Conservation (phyloP, 2,888 invertebrate species). For the Toxonevra muliebris region DNA sequence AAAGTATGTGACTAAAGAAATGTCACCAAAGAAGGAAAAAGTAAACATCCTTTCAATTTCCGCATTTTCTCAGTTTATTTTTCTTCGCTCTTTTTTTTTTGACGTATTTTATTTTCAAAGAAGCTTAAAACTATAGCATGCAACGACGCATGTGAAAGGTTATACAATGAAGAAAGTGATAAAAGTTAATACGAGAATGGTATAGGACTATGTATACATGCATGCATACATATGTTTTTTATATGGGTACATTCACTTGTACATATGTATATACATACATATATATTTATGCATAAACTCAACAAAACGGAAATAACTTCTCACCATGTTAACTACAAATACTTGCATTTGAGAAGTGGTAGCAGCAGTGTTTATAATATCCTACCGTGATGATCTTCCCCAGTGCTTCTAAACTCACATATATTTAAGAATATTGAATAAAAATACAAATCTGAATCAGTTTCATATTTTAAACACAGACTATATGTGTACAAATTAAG, state of each 20-base stretch:
- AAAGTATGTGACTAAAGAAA: too few species aligned
- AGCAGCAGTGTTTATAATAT: too few species aligned
- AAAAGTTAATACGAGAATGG: neutral
- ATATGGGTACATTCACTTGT: neutral
- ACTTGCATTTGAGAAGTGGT: too few species aligned
- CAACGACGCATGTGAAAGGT: constrained; percentile 18
- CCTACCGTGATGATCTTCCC: too few species aligned
- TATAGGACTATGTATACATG: neutral
- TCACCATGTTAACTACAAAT: too few species aligned
- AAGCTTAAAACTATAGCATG: neutral
- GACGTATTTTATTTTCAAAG: neutral
- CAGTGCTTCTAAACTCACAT: too few species aligned
- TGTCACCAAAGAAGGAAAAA: neutral
- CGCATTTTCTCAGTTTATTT: constrained; percentile 2
- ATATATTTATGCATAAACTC: neutral
- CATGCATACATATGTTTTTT: neutral
- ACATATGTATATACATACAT: neutral
- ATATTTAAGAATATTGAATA: too few species aligned
- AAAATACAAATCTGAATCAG: too few species aligned
- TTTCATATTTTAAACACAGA: too few species aligned
- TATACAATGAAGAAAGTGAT: too few species aligned
- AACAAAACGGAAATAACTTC: too few species aligned
- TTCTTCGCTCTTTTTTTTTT: neutral
- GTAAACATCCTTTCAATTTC: constrained; percentile 24
- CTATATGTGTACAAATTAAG: too few species aligned